These are phyloP conservation scores for Caloenas nicobarica DNA, from an alignment of 2,113 vertebrate genomes.

Conservation along the genomic window DNA sequence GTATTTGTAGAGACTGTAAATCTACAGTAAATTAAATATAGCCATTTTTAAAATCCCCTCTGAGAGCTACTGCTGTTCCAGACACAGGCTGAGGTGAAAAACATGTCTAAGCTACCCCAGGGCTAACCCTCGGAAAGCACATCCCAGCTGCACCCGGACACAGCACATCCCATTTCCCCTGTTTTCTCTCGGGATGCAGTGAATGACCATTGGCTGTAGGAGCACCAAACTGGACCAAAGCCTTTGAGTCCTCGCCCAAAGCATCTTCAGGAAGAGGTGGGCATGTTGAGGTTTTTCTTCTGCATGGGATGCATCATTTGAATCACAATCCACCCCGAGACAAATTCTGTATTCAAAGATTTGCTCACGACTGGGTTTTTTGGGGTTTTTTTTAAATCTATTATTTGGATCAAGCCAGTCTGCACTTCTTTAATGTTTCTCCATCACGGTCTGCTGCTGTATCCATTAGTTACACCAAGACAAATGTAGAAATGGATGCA, in stretches of 20 bases:
- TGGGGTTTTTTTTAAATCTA: neutral
- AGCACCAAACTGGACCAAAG: neutral
- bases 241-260: fast-evolving
- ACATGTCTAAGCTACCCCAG: neutral
- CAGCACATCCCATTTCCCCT: neutral
- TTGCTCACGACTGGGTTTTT: neutral
- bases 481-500: neutral
- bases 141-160: neutral
- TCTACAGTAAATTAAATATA: neutral
- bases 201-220: neutral
- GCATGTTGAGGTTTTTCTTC: fast-evolving
- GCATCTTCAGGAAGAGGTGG: fast-evolving
- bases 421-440: neutral
- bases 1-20: neutral
- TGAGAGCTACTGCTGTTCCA: neutral
- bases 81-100: neutral
- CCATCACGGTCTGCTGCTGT: neutral
- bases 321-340: neutral
- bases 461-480: slow-evolving; percentile 25
- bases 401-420: neutral
- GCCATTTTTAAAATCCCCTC: neutral
- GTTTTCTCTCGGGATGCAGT: fast-evolving
- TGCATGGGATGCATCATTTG: neutral
- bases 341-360: neutral
- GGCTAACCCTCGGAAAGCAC: neutral